A percentile compares a stretch with the other conserved stretches of the same genome.
These are phyloP conservation scores for Glyptemys insculpta DNA, from an alignment of 2,797 vertebrate genomes.

Conservation along the genomic window DNA sequence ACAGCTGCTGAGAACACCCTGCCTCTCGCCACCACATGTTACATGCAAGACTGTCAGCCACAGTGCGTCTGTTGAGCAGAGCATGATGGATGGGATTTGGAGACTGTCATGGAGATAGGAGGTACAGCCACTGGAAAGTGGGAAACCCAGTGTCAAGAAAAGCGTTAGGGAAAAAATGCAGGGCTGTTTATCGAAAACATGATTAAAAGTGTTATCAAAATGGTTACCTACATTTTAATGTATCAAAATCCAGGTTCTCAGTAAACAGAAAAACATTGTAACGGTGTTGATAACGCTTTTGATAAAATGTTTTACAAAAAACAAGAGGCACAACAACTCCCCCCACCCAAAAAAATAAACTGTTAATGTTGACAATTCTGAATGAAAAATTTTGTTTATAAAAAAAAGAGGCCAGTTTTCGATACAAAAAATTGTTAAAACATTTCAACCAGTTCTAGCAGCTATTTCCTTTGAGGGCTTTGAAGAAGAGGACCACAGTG, in stretches of 20 bases:
- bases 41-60: not conserved
- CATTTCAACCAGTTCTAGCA: not conserved
- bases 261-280: not conserved
- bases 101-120: not conserved
- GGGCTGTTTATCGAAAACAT: not conserved
- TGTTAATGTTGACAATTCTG: too few species aligned
- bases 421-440: not conserved
- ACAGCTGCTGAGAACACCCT: slow-evolving; percentile 51
- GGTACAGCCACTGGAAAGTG: not conserved
- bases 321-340: too few species aligned
- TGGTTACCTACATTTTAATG: not conserved
- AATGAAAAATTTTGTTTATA: too few species aligned
- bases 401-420: not conserved
- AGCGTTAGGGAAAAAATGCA: not conserved
- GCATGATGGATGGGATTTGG: not conserved
- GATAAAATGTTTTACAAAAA: not conserved
- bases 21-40: not conserved
- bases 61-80: not conserved
- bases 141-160: not conserved
- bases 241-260: not conserved
- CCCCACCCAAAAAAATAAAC: too few species aligned
- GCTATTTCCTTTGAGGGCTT: not conserved
- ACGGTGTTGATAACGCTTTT: not conserved
- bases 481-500: not conserved
- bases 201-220: not conserved